phyloP scores from a whole-genome alignment of 2,113 vertebrate species.

The Vidua macroura region DNA sequence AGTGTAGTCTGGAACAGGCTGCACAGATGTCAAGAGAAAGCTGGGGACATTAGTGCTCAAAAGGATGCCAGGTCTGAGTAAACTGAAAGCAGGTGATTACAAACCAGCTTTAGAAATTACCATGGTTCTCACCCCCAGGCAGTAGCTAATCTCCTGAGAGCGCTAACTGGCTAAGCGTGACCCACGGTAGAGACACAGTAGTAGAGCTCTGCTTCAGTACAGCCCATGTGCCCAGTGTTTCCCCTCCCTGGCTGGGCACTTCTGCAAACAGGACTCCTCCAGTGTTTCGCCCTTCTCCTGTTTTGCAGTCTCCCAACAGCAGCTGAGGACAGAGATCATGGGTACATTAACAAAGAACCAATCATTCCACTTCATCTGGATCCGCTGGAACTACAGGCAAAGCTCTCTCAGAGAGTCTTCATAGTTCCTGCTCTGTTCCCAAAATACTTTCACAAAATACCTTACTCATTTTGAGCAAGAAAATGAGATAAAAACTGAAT shows the following conservation, averaged over 20 bases:
- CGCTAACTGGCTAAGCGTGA: not conserved
- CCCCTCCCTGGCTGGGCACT: not conserved
- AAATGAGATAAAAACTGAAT: not conserved
- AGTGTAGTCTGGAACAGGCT: not conserved
- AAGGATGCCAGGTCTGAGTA: not conserved
- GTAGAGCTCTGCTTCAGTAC: not conserved
- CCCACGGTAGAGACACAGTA: not conserved
- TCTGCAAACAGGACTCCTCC: not conserved
- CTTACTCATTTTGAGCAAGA: not conserved
- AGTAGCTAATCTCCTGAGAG: conserved; percentile 20
- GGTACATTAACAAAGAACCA: not conserved
- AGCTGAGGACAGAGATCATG: not conserved
- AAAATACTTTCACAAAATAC: not conserved
- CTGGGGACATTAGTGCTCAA: not conserved
- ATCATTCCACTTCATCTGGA: not conserved
- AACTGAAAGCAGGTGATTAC: conserved; percentile 45
- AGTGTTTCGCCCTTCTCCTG: fast-evolving
- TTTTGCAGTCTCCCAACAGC: not conserved
- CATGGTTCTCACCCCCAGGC: conserved; percentile 19
- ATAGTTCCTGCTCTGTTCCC: not conserved
- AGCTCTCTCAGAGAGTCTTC: not conserved
- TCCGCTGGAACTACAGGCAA: not conserved
- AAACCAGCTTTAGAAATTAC: conserved; percentile 47
- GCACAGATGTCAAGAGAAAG: conserved; percentile 36
- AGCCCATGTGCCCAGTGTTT: not conserved